These are phyloP conservation scores for Heliothis virescens DNA, from an alignment of 1,140 invertebrate genomes.

Conservation along the genomic window DNA sequence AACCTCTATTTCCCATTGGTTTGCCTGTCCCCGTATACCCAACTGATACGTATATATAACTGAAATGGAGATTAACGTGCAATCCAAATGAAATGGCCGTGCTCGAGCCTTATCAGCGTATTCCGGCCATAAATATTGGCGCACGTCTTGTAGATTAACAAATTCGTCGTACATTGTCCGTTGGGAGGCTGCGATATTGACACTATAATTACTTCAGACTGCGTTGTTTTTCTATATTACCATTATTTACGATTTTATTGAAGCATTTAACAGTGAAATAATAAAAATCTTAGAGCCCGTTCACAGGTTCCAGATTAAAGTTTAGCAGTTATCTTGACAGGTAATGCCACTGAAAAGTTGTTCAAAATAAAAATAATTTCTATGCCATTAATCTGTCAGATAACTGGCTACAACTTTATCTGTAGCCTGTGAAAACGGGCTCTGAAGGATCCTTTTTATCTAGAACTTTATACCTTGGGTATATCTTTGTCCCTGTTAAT, in stretches of 20 bases:
- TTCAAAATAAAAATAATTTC: too few species aligned
- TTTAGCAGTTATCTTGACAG: too few species aligned
- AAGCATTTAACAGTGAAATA: background rate
- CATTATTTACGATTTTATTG: background rate
- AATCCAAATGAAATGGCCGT: constrained; percentile 34
- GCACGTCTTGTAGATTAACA: constrained; percentile 30
- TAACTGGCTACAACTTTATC: too few species aligned
- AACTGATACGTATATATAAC: background rate
- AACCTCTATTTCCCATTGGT: background rate
- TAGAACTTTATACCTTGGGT: too few species aligned
- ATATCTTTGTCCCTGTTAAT: too few species aligned
- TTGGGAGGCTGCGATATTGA: constrained; percentile 11
- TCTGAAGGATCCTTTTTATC: too few species aligned
- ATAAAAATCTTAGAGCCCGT: too few species aligned
- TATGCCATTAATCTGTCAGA: too few species aligned
- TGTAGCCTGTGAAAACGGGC: too few species aligned
- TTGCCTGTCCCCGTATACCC: background rate
- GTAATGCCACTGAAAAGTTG: too few species aligned
- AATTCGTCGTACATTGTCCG: constrained; percentile 31
- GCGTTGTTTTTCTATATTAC: background rate
- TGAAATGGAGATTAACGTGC: constrained; percentile 33
- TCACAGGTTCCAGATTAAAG: too few species aligned
- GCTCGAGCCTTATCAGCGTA: constrained; percentile 31
- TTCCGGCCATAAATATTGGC: constrained; percentile 35
- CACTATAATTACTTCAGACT: background rate